A percentile compares a stretch with the other conserved stretches of the same genome.
Conservation (phyloP, 2,797 vertebrate genomes). For the Podarcis lilfordi region DNA sequence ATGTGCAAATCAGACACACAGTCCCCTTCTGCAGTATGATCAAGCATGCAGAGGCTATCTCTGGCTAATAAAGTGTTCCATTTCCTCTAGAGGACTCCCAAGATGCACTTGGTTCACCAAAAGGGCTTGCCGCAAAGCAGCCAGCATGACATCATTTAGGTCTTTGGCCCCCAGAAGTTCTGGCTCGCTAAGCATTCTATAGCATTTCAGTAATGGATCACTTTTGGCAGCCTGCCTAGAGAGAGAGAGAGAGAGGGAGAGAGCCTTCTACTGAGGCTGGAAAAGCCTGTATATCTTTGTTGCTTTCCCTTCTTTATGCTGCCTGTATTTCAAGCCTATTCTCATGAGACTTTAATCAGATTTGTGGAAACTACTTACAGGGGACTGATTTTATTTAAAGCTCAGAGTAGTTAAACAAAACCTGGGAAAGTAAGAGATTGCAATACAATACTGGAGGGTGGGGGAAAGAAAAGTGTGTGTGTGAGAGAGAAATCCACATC, state of each 20-base stretch:
- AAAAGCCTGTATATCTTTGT: background rate
- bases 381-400: background rate
- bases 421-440: background rate
- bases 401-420: slow-evolving; percentile 5
- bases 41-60: slow-evolving; percentile 1
- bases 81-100: slow-evolving; percentile 32
- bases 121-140: slow-evolving; percentile 23
- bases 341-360: slow-evolving; percentile 16
- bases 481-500: background rate
- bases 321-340: background rate
- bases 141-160: slow-evolving; percentile 35
- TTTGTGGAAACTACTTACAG: slow-evolving; percentile 10
- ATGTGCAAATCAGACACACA: background rate
- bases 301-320: slow-evolving; percentile 7
- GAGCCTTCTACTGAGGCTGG: slow-evolving; percentile 9
- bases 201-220: slow-evolving; percentile 37
- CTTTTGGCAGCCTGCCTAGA: slow-evolving; percentile 26
- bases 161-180: slow-evolving; percentile 18
- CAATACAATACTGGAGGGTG: background rate
- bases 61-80: slow-evolving; percentile 19
- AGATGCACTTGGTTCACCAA: slow-evolving; percentile 20
- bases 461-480: background rate
- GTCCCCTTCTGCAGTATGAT: background rate
- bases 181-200: slow-evolving; percentile 25
- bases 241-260: background rate